Evolutionary conservation across 2,888 invertebrate genomes (phyloP).

Genomic region (Amblyjoppa fuscipennis): DNA sequence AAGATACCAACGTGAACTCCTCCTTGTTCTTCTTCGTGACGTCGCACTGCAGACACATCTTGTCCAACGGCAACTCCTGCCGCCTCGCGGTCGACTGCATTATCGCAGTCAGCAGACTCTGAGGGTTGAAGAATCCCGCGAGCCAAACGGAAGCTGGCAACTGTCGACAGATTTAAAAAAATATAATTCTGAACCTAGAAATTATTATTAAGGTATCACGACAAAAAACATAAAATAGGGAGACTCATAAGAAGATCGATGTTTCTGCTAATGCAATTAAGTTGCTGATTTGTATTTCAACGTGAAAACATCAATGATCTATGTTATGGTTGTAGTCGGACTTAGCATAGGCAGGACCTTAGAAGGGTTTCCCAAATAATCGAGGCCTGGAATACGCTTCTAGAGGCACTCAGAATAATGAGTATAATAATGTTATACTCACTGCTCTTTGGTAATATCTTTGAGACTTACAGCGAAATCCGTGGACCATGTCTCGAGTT

Average conservation of each 20-base stretch:
- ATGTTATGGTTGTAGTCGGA: too few species aligned
- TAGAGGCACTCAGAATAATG: background rate
- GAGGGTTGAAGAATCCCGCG: constrained; percentile 99
- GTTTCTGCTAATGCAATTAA: too few species aligned
- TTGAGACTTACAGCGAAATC: constrained; percentile 92
- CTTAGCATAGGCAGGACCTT: too few species aligned
- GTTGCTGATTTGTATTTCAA: too few species aligned
- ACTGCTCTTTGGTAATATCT: background rate
- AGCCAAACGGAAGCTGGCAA: constrained; percentile 97
- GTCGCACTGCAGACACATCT: constrained; percentile 98
- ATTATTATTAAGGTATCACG: background rate
- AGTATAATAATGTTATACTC: background rate
- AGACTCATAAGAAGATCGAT: background rate
- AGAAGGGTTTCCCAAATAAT: too few species aligned
- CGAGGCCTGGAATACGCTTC: background rate
- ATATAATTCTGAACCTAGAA: background rate
- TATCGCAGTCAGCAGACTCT: constrained; percentile 97
- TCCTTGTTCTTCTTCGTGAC: constrained; percentile 98
- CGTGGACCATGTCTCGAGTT: constrained; percentile 97
- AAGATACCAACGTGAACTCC: constrained; percentile 92
- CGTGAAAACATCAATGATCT: too few species aligned
- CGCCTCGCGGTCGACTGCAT: constrained; percentile 98
- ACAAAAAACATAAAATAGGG: background rate
- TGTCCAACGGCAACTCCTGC: constrained; percentile 96
- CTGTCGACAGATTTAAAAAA: constrained; percentile 84